Conservation (phyloP, 2,888 invertebrate species). For the Scaeva pyrastri region DNA sequence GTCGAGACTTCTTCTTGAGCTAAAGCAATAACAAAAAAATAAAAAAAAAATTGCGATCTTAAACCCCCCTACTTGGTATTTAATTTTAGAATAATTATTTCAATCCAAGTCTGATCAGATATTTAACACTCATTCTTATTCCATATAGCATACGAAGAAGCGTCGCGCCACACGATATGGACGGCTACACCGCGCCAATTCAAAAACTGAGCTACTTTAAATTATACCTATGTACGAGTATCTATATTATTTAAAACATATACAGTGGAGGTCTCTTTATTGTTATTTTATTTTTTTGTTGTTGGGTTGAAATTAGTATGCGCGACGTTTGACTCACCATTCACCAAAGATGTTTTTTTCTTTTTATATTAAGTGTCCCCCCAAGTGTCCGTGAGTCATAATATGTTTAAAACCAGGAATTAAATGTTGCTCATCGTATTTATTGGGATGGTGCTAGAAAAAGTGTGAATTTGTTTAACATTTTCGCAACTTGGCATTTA, state of each 20-base stretch:
- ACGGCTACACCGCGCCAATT: too few relatives aligned
- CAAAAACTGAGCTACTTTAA: constrained; percentile 32
- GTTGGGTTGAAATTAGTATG: constrained; percentile 51
- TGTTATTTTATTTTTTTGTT: not conserved
- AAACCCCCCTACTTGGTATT: constrained; percentile 61
- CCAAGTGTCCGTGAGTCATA: constrained; percentile 57
- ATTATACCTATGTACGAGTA: not conserved
- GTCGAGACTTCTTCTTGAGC: not conserved
- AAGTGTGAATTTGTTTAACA: constrained; percentile 49
- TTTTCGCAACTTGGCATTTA: not conserved
- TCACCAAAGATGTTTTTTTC: not conserved
- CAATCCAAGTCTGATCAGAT: not conserved
- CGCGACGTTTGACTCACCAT: constrained; percentile 61
- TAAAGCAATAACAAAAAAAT: not conserved
- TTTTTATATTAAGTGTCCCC: constrained; percentile 34
- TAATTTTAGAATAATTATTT: constrained; percentile 52
- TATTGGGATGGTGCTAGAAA: constrained; percentile 21
- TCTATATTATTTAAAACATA: not conserved
- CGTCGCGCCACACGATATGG: constrained; percentile 28
- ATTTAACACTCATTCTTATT: constrained; percentile 36
- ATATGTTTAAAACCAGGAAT: constrained; percentile 55
- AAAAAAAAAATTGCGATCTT: not conserved
- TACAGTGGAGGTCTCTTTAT: constrained; percentile 24
- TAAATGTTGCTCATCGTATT: constrained; percentile 43
- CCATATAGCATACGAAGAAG: constrained; percentile 40